phyloP scores from a whole-genome alignment of 2,888 invertebrate genomes.

The Ennomos quercinarius region DNA sequence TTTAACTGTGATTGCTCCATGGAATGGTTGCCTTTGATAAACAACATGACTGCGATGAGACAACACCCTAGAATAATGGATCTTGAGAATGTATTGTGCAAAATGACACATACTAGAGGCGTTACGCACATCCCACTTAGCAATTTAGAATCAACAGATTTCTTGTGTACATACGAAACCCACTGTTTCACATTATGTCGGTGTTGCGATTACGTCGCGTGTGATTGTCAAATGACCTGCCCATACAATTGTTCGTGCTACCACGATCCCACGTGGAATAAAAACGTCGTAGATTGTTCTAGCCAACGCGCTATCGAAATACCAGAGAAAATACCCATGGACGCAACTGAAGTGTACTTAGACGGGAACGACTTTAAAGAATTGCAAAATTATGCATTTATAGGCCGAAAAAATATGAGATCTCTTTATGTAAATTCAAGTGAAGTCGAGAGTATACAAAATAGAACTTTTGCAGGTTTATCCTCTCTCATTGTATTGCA shows the following conservation, averaged over 20 bases:
- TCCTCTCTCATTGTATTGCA: conserved; percentile 92
- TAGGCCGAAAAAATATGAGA: conserved; percentile 95
- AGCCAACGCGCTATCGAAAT: conserved; percentile 90
- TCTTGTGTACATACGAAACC: conserved; percentile 95
- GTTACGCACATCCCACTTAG: conserved; percentile 91
- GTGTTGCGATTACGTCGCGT: conserved; percentile 97
- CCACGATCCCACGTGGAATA: conserved; percentile 97
- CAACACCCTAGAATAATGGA: conserved; percentile 96
- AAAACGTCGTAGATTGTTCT: conserved; percentile 96
- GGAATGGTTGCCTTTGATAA: conserved; percentile 97
- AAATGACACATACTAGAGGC: conserved; percentile 93
- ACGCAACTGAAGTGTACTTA: conserved; percentile 96
- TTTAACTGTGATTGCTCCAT: conserved; percentile 97
- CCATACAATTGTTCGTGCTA: conserved; percentile 97
- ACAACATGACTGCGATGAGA: conserved; percentile 92
- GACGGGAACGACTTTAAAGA: conserved; percentile 95
- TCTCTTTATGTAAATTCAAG: conserved; percentile 94
- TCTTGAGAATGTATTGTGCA: conserved; percentile 94
- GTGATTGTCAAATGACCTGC: conserved; percentile 98
- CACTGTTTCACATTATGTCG: conserved; percentile 97
- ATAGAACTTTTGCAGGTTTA: conserved; percentile 95
- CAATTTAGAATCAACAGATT: conserved; percentile 91
- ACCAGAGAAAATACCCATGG: conserved; percentile 96
- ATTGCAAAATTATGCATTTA: conserved; percentile 94
- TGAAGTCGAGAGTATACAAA: conserved; percentile 93